Conservation (phyloP, 2,797 vertebrate genomes). For the Hydrophis major region DNA sequence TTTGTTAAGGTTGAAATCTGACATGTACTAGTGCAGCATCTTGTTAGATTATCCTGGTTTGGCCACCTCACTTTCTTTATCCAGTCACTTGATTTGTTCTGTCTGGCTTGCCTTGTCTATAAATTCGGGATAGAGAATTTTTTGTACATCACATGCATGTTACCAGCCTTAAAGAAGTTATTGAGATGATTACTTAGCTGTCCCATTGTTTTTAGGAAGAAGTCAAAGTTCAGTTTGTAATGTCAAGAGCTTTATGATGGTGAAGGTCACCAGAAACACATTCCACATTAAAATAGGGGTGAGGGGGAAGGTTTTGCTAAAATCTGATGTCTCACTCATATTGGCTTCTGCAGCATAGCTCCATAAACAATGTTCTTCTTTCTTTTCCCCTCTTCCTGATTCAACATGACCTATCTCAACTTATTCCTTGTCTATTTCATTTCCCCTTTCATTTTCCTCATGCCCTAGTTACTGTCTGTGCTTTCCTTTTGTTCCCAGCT, state of each 20-base stretch:
- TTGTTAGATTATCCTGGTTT: background rate
- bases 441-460: background rate
- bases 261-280: background rate
- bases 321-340: no score
- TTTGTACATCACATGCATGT: background rate
- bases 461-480: background rate
- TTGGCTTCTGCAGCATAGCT: background rate
- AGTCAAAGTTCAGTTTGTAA: background rate
- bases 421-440: slow-evolving; percentile 5
- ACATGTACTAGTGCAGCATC: background rate
- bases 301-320: background rate
- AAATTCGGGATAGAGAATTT: background rate
- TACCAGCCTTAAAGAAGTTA: background rate
- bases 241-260: background rate
- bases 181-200: background rate
- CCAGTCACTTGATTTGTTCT: background rate
- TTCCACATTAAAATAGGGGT: background rate
- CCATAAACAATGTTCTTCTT: background rate
- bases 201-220: background rate
- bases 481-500: background rate
- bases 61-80: background rate
- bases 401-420: background rate
- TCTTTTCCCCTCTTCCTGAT: background rate
- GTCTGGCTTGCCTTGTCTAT: background rate
- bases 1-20: background rate